phyloP scores from a whole-genome alignment of 2,888 invertebrate genomes.

The Zygogramma bicolorata region DNA sequence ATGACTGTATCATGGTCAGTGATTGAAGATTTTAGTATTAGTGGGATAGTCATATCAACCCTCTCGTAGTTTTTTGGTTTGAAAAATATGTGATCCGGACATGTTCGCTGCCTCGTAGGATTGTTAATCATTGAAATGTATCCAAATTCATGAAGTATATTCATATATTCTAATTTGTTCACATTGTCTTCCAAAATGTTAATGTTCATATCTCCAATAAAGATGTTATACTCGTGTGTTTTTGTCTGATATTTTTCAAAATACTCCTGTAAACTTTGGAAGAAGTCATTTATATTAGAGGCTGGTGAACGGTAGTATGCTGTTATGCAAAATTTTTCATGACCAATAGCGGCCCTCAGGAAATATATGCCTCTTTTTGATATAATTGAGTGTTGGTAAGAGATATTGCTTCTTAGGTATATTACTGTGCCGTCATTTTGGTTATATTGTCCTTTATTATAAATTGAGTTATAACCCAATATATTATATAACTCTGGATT shows the following conservation, averaged over 20 bases:
- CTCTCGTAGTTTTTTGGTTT: too few relatives aligned
- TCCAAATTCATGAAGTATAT: background rate
- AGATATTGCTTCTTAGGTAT: background rate
- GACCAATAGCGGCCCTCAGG: background rate
- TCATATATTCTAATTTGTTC: slow-evolving; percentile 4
- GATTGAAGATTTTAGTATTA: too few relatives aligned
- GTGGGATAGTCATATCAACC: too few relatives aligned
- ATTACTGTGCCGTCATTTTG: background rate
- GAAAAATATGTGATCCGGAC: too few relatives aligned
- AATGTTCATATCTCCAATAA: background rate
- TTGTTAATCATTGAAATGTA: too few relatives aligned
- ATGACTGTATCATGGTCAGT: too few relatives aligned
- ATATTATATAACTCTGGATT: background rate
- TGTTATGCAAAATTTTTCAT: background rate
- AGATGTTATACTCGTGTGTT: background rate
- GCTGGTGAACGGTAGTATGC: background rate
- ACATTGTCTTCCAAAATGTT: slow-evolving; percentile 2
- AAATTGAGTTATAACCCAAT: background rate
- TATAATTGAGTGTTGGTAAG: background rate
- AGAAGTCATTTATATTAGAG: background rate
- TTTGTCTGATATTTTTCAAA: background rate
- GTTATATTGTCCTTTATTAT: too few relatives aligned
- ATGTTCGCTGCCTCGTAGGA: too few relatives aligned
- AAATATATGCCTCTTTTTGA: too few relatives aligned
- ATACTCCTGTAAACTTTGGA: background rate